phyloP scores from a whole-genome alignment of 2,888 invertebrate species.

The Anoplius nigerrimus region DNA sequence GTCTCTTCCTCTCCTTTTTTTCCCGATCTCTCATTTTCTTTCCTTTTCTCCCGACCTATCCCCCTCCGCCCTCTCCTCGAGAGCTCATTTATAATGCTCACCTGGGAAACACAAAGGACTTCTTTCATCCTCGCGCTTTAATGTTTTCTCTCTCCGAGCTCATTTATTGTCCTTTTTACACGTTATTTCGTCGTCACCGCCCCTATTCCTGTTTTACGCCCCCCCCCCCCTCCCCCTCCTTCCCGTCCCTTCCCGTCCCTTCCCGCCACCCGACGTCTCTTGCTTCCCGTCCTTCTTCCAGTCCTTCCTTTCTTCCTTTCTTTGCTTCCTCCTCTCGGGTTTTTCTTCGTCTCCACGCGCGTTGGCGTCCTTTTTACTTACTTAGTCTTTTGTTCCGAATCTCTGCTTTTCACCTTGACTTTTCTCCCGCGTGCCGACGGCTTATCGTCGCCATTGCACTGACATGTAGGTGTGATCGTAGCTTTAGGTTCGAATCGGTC shows the following conservation, averaged over 20 bases:
- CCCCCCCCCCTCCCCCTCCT: no score
- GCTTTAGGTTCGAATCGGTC: no score
- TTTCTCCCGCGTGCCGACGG: no score
- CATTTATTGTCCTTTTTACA: slow-evolving; percentile 45
- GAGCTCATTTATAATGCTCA: slow-evolving; percentile 72
- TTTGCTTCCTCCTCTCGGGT: slow-evolving; percentile 5
- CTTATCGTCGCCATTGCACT: no score
- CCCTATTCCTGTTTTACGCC: no score
- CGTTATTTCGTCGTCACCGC: slow-evolving; percentile 48
- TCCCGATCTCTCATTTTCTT: slow-evolving; percentile 2
- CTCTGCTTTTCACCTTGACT: no score
- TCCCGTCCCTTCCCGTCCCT: neutral
- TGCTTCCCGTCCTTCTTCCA: slow-evolving; percentile 14
- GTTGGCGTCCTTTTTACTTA: slow-evolving; percentile 11
- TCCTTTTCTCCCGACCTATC: slow-evolving; percentile 23
- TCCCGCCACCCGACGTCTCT: no score
- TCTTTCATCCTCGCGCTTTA: slow-evolving; percentile 65
- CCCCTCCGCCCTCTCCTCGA: slow-evolving; percentile 39
- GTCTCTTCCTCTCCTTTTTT: slow-evolving; percentile 13
- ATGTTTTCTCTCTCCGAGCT: slow-evolving; percentile 55
- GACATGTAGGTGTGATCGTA: no score
- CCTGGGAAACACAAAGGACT: slow-evolving; percentile 69
- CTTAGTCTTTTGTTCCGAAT: neutral
- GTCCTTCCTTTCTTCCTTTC: slow-evolving; percentile 20
- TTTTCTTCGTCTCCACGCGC: slow-evolving; percentile 11